Evolutionary conservation across 2,888 invertebrate genomes (phyloP).

Genomic region (Aspidiotus rigidus): DNA sequence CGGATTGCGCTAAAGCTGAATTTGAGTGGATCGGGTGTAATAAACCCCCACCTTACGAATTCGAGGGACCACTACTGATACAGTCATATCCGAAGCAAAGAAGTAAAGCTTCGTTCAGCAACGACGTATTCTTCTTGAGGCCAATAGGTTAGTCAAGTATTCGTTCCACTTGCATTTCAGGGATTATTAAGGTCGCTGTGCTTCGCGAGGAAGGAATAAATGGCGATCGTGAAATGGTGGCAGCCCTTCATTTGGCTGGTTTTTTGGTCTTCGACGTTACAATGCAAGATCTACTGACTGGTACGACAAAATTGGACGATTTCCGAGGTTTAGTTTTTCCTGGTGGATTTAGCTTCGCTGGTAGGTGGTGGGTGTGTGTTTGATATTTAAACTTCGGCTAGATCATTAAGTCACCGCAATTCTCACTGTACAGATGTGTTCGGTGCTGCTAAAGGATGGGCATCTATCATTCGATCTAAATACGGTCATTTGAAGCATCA

Average conservation of each 20-base stretch:
- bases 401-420: neutral
- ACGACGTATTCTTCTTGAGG: too few species aligned
- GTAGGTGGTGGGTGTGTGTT: conserved; percentile 44
- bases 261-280: conserved; percentile 89
- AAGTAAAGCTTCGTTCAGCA: too few species aligned
- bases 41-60: conserved; percentile 58
- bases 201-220: conserved; percentile 94
- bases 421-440: conserved; percentile 60
- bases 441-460: conserved; percentile 98
- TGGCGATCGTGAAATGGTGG: conserved; percentile 96
- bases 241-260: conserved; percentile 73
- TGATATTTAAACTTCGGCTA: neutral
- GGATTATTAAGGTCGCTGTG: conserved; percentile 63
- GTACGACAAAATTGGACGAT: conserved; percentile 59
- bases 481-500: conserved; percentile 57
- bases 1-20: conserved; percentile 69
- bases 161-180: conserved; percentile 35
- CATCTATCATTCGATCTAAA: conserved; percentile 79
- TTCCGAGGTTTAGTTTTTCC: conserved; percentile 90
- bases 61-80: neutral
- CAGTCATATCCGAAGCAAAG: neutral
- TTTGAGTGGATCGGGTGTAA: conserved; percentile 59
- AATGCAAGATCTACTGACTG: conserved; percentile 76
- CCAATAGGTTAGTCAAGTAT: neutral
- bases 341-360: conserved; percentile 98